Percentiles rank a stretch among this genome's conserved stretches.
Conservation (phyloP, 1,140 invertebrate species). For the Copidosoma floridanum region DNA sequence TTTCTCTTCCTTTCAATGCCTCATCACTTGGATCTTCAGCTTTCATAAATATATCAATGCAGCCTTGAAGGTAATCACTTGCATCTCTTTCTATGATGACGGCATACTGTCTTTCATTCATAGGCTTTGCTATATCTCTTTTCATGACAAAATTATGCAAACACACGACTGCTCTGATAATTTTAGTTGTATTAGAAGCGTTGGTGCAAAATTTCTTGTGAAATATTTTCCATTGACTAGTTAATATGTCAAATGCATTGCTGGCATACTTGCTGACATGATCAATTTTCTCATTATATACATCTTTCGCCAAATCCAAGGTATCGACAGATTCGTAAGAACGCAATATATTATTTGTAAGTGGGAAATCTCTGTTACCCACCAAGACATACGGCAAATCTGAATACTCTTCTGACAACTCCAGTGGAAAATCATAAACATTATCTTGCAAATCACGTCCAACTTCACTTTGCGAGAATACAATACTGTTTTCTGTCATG, state of each 20-base stretch:
- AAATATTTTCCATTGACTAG: constrained; percentile 6
- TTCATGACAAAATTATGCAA: constrained; percentile 12
- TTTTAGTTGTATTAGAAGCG: background rate
- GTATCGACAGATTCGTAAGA: background rate
- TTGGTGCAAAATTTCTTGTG: constrained; percentile 4
- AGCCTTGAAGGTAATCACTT: background rate
- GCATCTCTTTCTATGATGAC: background rate
- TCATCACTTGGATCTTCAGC: background rate
- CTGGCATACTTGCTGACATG: background rate
- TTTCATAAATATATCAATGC: background rate
- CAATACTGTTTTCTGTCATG: background rate
- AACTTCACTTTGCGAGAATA: background rate
- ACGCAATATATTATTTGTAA: background rate
- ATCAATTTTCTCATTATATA: constrained; percentile 1
- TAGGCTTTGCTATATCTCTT: background rate
- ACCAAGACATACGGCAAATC: constrained; percentile 8
- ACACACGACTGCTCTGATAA: background rate
- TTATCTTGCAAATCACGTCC: background rate
- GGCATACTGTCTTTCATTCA: background rate
- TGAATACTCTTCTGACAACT: too few species aligned
- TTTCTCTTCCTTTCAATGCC: background rate
- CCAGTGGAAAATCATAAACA: background rate
- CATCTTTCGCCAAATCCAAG: background rate
- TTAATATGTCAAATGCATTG: background rate
- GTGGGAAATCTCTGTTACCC: background rate